A percentile compares a stretch with the other conserved stretches of the same genome.
Conservation (phyloP, 2,113 vertebrate genomes). For the Ceyx margarethae region DNA sequence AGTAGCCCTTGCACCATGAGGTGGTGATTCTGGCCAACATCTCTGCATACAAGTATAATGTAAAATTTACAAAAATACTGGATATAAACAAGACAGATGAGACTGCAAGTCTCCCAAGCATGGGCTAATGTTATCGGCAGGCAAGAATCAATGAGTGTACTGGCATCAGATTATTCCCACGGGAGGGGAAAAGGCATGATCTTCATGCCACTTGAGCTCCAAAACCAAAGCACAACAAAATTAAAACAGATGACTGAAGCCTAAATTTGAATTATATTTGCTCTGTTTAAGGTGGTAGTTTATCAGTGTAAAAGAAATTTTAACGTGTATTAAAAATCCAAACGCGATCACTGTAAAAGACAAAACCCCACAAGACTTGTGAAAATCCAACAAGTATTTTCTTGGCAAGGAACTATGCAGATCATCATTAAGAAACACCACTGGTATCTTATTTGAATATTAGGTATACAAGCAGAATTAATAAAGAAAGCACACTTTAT, state of each 20-base stretch:
- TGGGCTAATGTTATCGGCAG: background rate
- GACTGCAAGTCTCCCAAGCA: background rate
- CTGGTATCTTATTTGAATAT: slow-evolving; percentile 8
- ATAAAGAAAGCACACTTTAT: background rate
- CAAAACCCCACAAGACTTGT: background rate
- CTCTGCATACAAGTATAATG: background rate
- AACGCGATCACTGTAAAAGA: background rate
- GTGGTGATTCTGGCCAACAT: background rate
- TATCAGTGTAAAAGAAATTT: background rate
- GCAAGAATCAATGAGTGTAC: background rate
- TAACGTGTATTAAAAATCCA: background rate
- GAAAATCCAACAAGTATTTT: background rate
- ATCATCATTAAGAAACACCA: slow-evolving; percentile 18
- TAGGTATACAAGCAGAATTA: background rate
- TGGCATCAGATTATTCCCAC: background rate
- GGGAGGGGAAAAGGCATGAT: background rate
- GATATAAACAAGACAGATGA: background rate
- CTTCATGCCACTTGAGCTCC: background rate
- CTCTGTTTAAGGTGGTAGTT: background rate
- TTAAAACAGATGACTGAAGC: background rate
- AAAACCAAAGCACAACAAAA: background rate
- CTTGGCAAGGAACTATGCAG: background rate
- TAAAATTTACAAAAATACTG: background rate
- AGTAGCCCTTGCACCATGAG: background rate
- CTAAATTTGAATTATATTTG: slow-evolving; percentile 31